phyloP scores from a whole-genome alignment of 2,113 vertebrate species.

The Struthio camelus region DNA sequence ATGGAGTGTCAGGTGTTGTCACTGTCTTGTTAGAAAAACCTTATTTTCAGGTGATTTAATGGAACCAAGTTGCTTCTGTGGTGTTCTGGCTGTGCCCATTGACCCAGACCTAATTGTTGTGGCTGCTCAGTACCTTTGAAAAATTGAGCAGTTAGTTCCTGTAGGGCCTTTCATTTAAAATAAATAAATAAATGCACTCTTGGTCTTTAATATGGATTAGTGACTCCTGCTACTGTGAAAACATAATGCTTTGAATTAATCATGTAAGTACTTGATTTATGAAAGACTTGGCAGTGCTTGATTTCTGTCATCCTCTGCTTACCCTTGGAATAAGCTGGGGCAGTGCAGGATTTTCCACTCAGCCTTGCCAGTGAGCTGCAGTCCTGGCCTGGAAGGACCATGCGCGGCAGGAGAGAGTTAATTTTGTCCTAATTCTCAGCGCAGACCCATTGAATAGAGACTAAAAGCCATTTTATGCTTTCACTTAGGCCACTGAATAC shows the following conservation, averaged over 20 bases:
- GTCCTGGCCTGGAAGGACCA: neutral
- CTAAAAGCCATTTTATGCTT: neutral
- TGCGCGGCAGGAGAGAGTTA: neutral
- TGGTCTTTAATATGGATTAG: conserved; percentile 9
- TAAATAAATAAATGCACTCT: conserved; percentile 17
- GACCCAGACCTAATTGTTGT: conserved; percentile 36
- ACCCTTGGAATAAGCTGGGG: neutral
- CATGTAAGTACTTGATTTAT: neutral
- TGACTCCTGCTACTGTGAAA: neutral
- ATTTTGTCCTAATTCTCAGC: neutral
- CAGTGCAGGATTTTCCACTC: neutral
- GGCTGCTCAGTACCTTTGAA: neutral
- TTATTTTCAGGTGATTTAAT: conserved; percentile 33
- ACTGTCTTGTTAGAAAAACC: neutral
- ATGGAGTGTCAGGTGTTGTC: neutral
- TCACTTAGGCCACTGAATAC: neutral
- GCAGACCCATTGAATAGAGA: neutral
- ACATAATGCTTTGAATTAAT: neutral
- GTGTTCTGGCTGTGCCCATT: conserved; percentile 6
- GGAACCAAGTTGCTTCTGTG: neutral
- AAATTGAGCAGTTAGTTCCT: conserved; percentile 7
- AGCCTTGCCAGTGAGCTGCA: neutral
- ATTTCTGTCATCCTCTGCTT: neutral
- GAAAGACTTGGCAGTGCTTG: neutral
- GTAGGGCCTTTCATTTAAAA: conserved; percentile 12